A percentile compares a stretch with the other conserved stretches of the same genome.
Evolutionary conservation across 2,797 vertebrate genomes (phyloP).

Genomic region (Parotocinclus haroldoi): DNA sequence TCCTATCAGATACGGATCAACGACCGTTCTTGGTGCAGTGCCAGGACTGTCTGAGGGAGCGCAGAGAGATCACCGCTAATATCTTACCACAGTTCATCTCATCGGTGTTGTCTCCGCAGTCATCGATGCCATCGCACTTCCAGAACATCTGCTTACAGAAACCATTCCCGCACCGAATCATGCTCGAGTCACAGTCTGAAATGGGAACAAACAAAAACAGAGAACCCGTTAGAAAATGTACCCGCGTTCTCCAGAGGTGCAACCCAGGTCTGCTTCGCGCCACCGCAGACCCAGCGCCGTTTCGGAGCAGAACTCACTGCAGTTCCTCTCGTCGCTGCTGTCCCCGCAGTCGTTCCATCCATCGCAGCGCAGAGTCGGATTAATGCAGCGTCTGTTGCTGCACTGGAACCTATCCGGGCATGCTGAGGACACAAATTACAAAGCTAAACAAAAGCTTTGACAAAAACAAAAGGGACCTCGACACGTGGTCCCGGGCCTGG

Average conservation of each 20-base stretch:
- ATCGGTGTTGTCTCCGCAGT: slow-evolving; percentile 87
- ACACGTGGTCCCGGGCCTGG: not conserved
- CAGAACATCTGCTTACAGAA: slow-evolving; percentile 86
- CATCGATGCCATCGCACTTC: slow-evolving; percentile 82
- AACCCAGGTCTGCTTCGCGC: no score
- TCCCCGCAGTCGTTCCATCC: slow-evolving; percentile 94
- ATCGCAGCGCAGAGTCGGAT: slow-evolving; percentile 69
- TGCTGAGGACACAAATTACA: slow-evolving; percentile 62
- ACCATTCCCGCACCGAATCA: slow-evolving; percentile 77
- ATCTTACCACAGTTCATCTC: slow-evolving; percentile 82
- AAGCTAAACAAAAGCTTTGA: no score
- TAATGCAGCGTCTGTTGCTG: slow-evolving; percentile 75
- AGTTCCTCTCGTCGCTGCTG: slow-evolving; percentile 77
- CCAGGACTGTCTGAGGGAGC: no score
- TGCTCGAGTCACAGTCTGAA: slow-evolving; percentile 62
- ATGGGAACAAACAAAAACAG: slow-evolving; percentile 6
- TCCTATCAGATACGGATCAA: no score
- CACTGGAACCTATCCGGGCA: slow-evolving; percentile 84
- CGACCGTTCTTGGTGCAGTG: no score
- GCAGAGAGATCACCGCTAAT: no score
- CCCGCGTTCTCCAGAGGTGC: not conserved
- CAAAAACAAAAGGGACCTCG: not conserved
- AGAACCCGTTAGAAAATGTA: not conserved
- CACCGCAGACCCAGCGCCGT: no score
- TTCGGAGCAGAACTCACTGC: slow-evolving; percentile 70